Evolutionary conservation across 2,113 vertebrate species (phyloP).

Genomic region (Shinisaurus crocodilurus): DNA sequence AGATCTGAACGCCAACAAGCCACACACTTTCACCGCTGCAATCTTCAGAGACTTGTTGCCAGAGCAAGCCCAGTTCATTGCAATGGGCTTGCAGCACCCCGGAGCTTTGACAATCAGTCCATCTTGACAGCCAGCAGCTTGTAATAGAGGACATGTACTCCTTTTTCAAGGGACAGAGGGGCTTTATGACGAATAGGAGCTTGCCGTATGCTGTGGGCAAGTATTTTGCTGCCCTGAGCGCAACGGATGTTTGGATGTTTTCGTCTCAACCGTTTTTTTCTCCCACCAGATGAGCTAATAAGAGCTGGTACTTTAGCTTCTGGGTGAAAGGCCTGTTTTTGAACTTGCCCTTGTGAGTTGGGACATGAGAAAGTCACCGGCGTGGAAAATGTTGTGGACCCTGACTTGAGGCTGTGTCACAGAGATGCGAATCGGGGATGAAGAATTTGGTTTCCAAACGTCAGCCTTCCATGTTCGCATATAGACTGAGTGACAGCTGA

Average conservation of each 20-base stretch:
- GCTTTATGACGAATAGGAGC: neutral
- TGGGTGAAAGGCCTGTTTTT: neutral
- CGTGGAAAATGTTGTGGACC: neutral
- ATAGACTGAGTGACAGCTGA: neutral
- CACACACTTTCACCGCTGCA: neutral
- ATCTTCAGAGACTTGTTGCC: neutral
- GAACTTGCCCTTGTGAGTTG: neutral
- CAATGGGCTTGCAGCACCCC: neutral
- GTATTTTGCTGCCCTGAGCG: neutral
- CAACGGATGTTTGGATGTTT: slow-evolving; percentile 3
- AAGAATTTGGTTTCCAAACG: neutral
- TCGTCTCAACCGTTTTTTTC: neutral
- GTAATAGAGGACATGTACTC: neutral
- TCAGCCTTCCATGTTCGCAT: neutral
- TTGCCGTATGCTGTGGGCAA: neutral
- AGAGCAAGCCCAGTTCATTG: neutral
- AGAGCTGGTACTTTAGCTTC: slow-evolving; percentile 16
- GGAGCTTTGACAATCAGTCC: neutral
- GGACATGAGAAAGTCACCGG: neutral
- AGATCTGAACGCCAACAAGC: neutral
- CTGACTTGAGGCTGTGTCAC: neutral
- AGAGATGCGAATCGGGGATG: accelerated
- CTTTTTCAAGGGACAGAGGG: neutral
- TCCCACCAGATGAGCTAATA: slow-evolving; percentile 4
- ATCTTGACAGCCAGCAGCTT: neutral